Evolutionary conservation across 1,140 invertebrate genomes (phyloP), one percentile per base, ranked within the genome.

Genomic region (Mactra quadrangularis): DNA sequence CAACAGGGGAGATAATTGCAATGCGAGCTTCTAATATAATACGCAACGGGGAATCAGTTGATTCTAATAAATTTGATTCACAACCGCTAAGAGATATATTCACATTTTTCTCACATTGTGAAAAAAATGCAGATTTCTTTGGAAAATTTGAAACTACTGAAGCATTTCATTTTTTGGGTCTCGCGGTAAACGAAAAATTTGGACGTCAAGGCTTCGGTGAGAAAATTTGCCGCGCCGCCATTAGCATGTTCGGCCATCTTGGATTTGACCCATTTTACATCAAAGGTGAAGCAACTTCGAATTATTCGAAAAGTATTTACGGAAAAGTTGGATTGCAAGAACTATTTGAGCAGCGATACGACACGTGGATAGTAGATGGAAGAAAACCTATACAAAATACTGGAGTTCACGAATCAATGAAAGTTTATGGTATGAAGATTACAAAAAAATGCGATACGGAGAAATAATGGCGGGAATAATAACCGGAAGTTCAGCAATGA

Each of bases 221-320:
- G 33, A 29, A 41, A 15, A 53, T 72, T 11, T 41, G 52, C 1
- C 33, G 55, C 3, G 52, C n/a, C 4, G 70, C 47, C 7, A 38
- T 72, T 31, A 35, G 55, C 17, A 53, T 72, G 70, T 64, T 15
- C n/a, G n/a, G n/a, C n/a, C n/a, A n/a, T n/a, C n/a, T n/a, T n/a
- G n/a, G n/a, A n/a, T n/a, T n/a, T n/a, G n/a, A 66, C 41, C 75
- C 57, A 1, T 19, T 33, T 11, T 47, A 52, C 19, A 55, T 64
- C 15, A 77, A 50, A 45, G 77, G 29, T 19, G 62, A 57, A 55
- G 45, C 27, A 15, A 22, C 45, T 7, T 50, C 68, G 3, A 60
- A 62, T 47, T 68, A 35, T 25, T 59, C 62, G 6, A 53, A 77
- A 81, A 22, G 66, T 25, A 50, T 33, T 35, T 47, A 41, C 41